Base-by-base conservation (phyloP, 2,888 invertebrate genomes). In the Tryphoninae sp. region DNA sequence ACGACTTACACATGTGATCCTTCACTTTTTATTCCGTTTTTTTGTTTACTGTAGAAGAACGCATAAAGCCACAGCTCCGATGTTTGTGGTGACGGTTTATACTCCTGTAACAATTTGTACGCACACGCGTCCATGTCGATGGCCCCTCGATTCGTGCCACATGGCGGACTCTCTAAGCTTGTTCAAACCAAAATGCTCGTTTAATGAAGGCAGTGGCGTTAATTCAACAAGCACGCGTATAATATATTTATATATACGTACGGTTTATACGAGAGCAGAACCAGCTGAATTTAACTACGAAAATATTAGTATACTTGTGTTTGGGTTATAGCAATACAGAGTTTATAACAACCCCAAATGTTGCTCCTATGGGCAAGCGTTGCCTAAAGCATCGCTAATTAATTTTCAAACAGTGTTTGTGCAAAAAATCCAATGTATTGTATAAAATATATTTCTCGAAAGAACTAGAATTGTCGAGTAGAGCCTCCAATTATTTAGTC, bases 121-220 rank as follows among this genome's bases (percentile, higher is more conserved):
- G 23, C 23, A 59, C 26, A 26, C 62, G 19, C 40, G 61, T 62
- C 22, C 55, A 81, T 49, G 68, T 75, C 77, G 61, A 78, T 75
- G 64, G 64, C 59, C 22, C 53, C 72, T 33, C 55, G 51, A 53
- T 49, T 78, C 72, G 40, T 71, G 49, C 78, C 78, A 78, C 81
- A 82, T 82, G 81, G 78, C 67, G 74, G 71, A 16, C 23, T 69
- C 45, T 65, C 71, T 49, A 67, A 72, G 58, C 75, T 75, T 71
- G 49, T 33, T 62, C 71, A 19, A 71, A 71, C 55, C 45, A 75
- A 33, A 78, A 78, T 72, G 78, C 78, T 53, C 71, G 71, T 67
- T 68, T 72, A 78, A 81, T 72, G 67, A 72, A 82, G 62, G 67
- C 67, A 62, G 26, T 67, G 49, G 65, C 68, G 74, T 75, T 76